Evolutionary conservation across 1,140 invertebrate genomes (phyloP), one percentile per base, ranked within the genome.

Genomic region (Ceratoteleas bidentatus): DNA sequence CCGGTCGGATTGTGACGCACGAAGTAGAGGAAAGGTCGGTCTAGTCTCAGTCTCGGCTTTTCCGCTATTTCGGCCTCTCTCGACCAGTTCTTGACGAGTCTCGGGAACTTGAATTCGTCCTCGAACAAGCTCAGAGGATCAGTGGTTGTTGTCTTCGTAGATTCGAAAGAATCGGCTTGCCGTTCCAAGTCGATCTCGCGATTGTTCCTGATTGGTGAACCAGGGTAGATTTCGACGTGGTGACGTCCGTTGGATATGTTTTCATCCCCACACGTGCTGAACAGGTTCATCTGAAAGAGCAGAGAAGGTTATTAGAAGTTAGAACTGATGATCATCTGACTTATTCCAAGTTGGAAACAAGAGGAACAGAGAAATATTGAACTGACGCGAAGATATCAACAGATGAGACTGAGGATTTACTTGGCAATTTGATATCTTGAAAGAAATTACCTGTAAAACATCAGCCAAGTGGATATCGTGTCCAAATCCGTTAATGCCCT

Each of bases 1-100:
- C 96, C 96, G 6, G 96, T 96, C 2, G 96, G 96, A 89, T 97
- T 97, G 87, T 97, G 96, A 85, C 96, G 92, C 10, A 97, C 95
- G 76, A 96, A 95, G 87, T 96, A 97, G 4, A 97, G 91, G 92
- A 97, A 97, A 0, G 96, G 96, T 85, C 96, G 93, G 77, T 97
- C 96, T 84, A 96, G 95, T 84, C 95, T 94, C 75, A 97, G 92
- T 85, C 96, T 92, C 1, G 94, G 94, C 24, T 94, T 93, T 49
- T 96, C 94, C 0, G 94, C 94, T 0, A 94, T 85, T 49, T 95
- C 92, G 0, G 95, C 94, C 86, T 96, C 95, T 49, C 81, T 84
- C 24, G 76, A 80, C 80, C 81, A 83, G n/a, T 75, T 81, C 45
- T 64, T 75, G 0, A 75, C 47, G 10, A 81, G 45, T n/a, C 81